A percentile compares a stretch with the other conserved stretches of the same genome.
Evolutionary conservation across 2,113 vertebrate species (phyloP).

Genomic region (Anhinga rufa): DNA sequence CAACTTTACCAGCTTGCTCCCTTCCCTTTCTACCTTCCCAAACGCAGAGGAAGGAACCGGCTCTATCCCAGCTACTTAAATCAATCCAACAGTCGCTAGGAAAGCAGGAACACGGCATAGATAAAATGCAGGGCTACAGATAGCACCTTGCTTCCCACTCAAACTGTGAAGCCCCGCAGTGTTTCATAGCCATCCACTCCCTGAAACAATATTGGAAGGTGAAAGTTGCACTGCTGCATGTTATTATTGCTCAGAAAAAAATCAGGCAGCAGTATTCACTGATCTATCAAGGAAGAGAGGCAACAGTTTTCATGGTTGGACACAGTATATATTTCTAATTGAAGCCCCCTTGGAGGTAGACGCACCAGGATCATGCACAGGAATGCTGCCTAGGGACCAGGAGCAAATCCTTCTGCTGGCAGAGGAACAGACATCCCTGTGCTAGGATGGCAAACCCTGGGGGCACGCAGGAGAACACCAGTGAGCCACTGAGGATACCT

Average conservation of each 20-base stretch:
- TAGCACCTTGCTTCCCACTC: neutral
- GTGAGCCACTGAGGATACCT: neutral
- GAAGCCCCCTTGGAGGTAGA: neutral
- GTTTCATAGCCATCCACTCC: neutral
- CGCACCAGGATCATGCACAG: accelerated
- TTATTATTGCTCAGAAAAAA: constrained; percentile 36
- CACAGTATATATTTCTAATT: neutral
- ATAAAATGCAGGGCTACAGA: neutral
- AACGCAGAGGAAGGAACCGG: neutral
- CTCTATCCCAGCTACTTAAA: neutral
- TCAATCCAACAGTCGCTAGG: neutral
- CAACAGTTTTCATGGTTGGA: neutral
- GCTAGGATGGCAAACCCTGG: neutral
- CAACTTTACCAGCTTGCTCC: neutral
- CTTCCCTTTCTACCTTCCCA: neutral
- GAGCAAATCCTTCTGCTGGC: neutral
- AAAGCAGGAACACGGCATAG: neutral
- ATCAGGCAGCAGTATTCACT: neutral
- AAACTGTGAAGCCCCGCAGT: neutral
- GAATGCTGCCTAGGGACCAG: neutral
- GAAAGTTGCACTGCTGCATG: neutral
- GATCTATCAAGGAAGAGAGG: neutral
- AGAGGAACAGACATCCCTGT: accelerated
- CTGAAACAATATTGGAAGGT: neutral
- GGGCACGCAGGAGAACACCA: accelerated